Percentiles rank a stretch among this genome's conserved stretches.
Evolutionary conservation across 2,888 invertebrate species (phyloP).

Genomic region (Zaprionus bogoriensis): DNA sequence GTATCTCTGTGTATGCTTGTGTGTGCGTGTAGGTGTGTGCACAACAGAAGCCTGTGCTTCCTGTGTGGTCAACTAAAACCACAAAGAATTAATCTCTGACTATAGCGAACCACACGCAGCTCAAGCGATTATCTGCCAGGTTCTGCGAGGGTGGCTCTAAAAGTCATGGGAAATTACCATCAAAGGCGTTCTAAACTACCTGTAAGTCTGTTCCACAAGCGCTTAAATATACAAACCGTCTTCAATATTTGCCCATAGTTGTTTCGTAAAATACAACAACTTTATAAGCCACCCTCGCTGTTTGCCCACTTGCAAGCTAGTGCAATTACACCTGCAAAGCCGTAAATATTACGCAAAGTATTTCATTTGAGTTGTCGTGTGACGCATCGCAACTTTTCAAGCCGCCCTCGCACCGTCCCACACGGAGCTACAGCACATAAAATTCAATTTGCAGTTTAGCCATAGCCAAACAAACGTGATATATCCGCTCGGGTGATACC

Average conservation of each 20-base stretch:
- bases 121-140: constrained; percentile 5
- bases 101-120: neutral
- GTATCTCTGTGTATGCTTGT: neutral
- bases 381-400: constrained; percentile 1
- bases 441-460: constrained; percentile 64
- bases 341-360: too few relatives aligned
- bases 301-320: too few relatives aligned
- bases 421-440: constrained; percentile 34
- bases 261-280: too few relatives aligned
- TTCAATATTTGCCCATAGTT: too few relatives aligned
- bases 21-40: neutral
- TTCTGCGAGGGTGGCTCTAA: constrained; percentile 13
- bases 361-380: too few relatives aligned
- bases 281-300: too few relatives aligned
- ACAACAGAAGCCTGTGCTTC: neutral
- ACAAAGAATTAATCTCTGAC: constrained; percentile 40
- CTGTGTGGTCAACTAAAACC: constrained; percentile 9
- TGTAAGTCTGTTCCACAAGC: too few relatives aligned
- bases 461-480: constrained; percentile 70
- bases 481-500: constrained; percentile 39
- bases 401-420: constrained; percentile 29
- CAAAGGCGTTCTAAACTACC: too few relatives aligned
- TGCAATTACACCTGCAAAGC: too few relatives aligned
- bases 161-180: too few relatives aligned
- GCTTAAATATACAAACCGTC: too few relatives aligned